These are phyloP conservation scores for Eufriesea mexicana DNA, from an alignment of 1,140 invertebrate genomes.

Conservation along the genomic window DNA sequence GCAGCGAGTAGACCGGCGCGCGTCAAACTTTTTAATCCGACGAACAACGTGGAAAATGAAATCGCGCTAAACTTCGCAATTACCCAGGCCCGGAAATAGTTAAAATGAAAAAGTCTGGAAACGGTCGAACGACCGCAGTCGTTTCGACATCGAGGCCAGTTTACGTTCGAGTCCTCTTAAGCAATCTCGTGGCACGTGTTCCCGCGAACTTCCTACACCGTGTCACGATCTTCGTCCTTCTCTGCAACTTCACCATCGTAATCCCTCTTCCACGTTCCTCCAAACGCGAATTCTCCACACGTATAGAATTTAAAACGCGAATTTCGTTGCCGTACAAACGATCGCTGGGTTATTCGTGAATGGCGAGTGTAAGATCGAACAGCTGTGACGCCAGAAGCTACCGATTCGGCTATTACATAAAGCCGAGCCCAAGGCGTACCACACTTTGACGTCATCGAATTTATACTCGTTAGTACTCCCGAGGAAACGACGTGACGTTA, in stretches of 20 bases:
- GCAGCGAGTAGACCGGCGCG: not conserved
- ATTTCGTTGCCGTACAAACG: not conserved
- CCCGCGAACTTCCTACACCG: too few species aligned
- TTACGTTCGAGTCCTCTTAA: too few species aligned
- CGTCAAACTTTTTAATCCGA: not conserved
- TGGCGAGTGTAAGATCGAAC: not conserved
- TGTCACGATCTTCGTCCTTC: too few species aligned
- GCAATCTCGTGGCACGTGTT: too few species aligned
- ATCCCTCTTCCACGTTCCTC: not conserved
- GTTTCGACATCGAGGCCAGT: not conserved
- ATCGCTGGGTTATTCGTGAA: not conserved
- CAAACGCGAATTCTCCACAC: not conserved
- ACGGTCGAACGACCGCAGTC: not conserved
- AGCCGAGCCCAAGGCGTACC: not conserved
- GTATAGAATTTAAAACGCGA: too few species aligned
- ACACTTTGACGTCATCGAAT: slow-evolving; percentile 1
- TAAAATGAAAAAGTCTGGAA: not conserved
- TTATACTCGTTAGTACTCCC: not conserved
- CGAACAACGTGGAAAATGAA: not conserved
- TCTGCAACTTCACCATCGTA: too few species aligned
- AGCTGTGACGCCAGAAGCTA: not conserved
- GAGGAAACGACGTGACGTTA: not conserved
- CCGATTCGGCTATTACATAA: not conserved
- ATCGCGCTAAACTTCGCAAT: not conserved
- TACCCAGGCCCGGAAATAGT: not conserved